These are phyloP conservation scores for Chesias legatella DNA, from an alignment of 2,888 invertebrate genomes.

Conservation along the genomic window DNA sequence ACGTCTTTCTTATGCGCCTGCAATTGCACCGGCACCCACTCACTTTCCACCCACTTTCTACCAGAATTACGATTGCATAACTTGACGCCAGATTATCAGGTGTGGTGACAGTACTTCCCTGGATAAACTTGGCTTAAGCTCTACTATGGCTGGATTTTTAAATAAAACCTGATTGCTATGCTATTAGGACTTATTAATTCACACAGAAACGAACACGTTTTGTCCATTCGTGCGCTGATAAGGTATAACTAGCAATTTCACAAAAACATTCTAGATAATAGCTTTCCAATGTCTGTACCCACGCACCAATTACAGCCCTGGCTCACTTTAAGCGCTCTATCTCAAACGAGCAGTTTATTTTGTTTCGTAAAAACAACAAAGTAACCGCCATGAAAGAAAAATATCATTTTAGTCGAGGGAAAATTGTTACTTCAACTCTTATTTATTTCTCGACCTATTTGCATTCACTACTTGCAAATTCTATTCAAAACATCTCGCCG, in stretches of 20 bases:
- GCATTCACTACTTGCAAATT: conserved; percentile 8
- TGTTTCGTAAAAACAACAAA: conserved; percentile 5
- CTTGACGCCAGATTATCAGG: too few relatives aligned
- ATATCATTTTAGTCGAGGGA: conserved; percentile 1
- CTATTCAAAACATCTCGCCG: conserved; percentile 11
- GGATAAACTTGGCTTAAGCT: too few relatives aligned
- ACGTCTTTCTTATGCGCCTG: too few relatives aligned
- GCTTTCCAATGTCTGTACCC: conserved; percentile 6
- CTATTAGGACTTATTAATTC: not conserved
- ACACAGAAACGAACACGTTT: not conserved
- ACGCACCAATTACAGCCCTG: conserved; percentile 8
- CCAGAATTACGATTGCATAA: too few relatives aligned
- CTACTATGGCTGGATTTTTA: too few relatives aligned
- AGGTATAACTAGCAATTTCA: conserved; percentile 6
- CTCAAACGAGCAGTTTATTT: conserved; percentile 3
- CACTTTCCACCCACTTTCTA: too few relatives aligned
- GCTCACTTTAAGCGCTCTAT: conserved; percentile 4
- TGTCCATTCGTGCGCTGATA: not conserved
- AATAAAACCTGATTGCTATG: not conserved
- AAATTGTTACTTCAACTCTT: conserved; percentile 16
- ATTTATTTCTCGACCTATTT: conserved; percentile 15
- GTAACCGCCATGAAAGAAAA: conserved; percentile 2
- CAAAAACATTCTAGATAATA: conserved; percentile 4
- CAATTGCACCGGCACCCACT: too few relatives aligned
- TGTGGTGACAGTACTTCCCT: too few relatives aligned